Percentiles rank a stretch among this genome's conserved stretches.
Evolutionary conservation across 1,140 invertebrate genomes (phyloP).

Genomic region (Holotrichia oblita): DNA sequence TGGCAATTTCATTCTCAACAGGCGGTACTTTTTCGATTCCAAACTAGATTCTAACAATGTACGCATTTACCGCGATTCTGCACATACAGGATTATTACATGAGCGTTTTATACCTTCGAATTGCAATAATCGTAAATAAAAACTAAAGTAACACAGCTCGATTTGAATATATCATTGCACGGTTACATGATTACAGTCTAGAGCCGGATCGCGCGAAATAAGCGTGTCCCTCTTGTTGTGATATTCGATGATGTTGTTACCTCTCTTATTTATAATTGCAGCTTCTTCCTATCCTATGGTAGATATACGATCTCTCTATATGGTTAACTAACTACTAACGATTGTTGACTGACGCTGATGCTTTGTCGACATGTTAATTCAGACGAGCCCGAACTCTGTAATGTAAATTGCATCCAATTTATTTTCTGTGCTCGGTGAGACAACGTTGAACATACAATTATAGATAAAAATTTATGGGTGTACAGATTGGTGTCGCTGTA

Average conservation of each 20-base stretch:
- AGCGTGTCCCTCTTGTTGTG: background rate
- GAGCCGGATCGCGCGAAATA: background rate
- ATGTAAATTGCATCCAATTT: constrained; percentile 29
- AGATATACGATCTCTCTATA: background rate
- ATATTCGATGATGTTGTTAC: background rate
- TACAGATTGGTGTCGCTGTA: background rate
- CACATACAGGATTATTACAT: background rate
- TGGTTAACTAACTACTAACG: background rate
- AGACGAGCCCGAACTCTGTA: constrained; percentile 9
- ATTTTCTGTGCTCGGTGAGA: background rate
- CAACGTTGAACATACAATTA: background rate
- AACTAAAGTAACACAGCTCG: background rate
- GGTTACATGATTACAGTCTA: background rate
- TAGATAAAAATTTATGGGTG: constrained; percentile 1
- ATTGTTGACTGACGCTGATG: constrained; percentile 24
- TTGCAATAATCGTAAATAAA: background rate
- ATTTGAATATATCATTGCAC: background rate
- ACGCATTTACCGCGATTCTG: background rate
- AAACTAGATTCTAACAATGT: background rate
- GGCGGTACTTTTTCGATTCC: background rate
- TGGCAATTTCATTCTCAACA: constrained; percentile 19
- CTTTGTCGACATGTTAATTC: constrained; percentile 22
- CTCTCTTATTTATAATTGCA: background rate
- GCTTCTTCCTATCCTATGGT: background rate
- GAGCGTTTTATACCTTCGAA: background rate